Base-by-base conservation (phyloP, 2,888 invertebrate genomes). In the Choreutis nemorana region DNA sequence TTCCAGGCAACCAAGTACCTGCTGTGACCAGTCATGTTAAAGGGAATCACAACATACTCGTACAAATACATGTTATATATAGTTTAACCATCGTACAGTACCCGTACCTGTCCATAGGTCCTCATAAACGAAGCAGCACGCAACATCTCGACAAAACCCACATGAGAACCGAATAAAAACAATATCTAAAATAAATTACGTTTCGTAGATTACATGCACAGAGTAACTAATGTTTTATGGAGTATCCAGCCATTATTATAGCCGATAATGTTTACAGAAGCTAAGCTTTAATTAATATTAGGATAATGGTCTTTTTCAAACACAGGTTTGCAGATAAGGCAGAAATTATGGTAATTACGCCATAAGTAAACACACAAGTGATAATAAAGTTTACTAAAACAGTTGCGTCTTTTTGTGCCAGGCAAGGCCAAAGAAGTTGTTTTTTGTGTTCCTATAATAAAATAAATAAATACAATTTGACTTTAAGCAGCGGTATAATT, bases 41-140 rank as follows among this genome's bases (percentile, higher is more conserved):
- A 23, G 4, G 7, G 5, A 7, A 18, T 4, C 7, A 18, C 8
- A 18, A 18, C 18, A 8, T 18, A 18, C 6, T 18, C 7, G 18
- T 8, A 18, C 6, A 7, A 18, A 18, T 18, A 18, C 6, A 18
- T 7, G 18, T 18, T 18, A 7, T 18, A 21, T 10, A 21, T 10
- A 18, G 18, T 18, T 18, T n/a, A n/a, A 18, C 18, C 8, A 18
- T 6, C 18, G 18, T 18, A 18, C 4, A 8, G 18, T 18, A 39
- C 28, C 30, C 36, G 36, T 61, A 68, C 73, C 70, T 70, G 72
- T 32, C 66, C 58, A 45, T 70, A 72, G 36, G 55, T 59, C 55
- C 70, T 61, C 48, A 73, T 60, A 44, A 75, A 72, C 34, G 77
- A 73, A 33, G 77, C 64, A 20, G 70, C 75, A 32, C 77, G 75